These are phyloP conservation scores for Chaetogeoica ovagalla DNA, from an alignment of 2,888 invertebrate genomes.

Conservation along the genomic window DNA sequence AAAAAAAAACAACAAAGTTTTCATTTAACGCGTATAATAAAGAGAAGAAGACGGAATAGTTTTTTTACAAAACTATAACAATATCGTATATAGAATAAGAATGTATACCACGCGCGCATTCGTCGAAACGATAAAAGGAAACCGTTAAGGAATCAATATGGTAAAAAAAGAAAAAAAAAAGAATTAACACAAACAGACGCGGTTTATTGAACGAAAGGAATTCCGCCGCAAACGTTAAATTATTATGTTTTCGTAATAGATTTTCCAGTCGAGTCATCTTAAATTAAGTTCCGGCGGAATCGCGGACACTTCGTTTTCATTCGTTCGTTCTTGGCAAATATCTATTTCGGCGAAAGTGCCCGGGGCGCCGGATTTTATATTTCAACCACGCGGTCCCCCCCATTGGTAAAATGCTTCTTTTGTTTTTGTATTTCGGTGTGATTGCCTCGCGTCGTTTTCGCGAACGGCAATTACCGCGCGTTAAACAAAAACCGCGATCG, in stretches of 20 bases:
- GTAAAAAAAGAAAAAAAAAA: neutral
- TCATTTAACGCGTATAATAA: too few species aligned
- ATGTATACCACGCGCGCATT: too few species aligned
- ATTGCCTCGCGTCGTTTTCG: neutral
- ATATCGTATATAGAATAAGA: too few species aligned
- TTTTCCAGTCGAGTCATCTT: constrained; percentile 36
- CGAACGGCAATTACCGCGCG: neutral
- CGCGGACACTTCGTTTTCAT: constrained; percentile 3
- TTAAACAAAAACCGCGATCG: neutral
- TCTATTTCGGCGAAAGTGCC: neutral
- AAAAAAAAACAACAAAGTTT: too few species aligned
- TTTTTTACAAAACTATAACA: too few species aligned
- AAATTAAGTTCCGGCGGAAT: constrained; percentile 29
- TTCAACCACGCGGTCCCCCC: neutral
- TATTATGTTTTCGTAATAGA: constrained; percentile 22
- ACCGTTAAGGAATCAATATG: too few species aligned
- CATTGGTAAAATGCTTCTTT: neutral
- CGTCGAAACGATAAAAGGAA: too few species aligned
- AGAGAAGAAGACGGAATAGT: too few species aligned
- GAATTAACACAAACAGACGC: neutral
- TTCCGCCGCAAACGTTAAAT: constrained; percentile 13
- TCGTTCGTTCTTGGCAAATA: neutral
- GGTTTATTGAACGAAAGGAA: neutral
- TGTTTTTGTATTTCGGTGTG: constrained; percentile 14
- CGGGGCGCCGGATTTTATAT: constrained; percentile 1